Conservation (phyloP, 2,797 vertebrate species). For the Podargus strigoides region DNA sequence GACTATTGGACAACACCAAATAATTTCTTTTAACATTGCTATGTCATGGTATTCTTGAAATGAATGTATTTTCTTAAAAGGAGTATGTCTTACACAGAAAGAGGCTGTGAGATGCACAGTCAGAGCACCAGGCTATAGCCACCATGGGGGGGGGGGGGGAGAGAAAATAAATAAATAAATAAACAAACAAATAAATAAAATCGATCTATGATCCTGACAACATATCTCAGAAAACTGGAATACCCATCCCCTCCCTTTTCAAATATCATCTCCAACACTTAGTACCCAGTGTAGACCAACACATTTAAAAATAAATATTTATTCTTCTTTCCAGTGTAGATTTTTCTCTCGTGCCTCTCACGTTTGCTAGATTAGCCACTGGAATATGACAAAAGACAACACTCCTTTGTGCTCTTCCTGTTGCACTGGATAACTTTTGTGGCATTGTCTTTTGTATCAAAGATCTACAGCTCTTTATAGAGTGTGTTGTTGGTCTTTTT, state of each 20-base stretch:
- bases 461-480: neutral
- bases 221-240: neutral
- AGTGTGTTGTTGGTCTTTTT: neutral
- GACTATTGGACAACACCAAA: neutral
- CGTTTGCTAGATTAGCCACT: neutral
- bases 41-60: neutral
- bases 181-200: neutral
- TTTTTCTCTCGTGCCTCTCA: neutral
- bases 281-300: neutral
- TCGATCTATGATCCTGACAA: neutral
- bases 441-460: neutral
- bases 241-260: no score
- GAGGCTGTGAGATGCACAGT: neutral
- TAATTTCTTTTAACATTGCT: neutral
- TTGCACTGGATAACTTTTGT: neutral
- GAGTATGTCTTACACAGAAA: neutral
- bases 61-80: neutral
- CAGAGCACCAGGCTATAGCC: neutral
- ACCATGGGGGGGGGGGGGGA: no score
- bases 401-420: no score
- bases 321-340: neutral
- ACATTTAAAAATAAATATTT: neutral
- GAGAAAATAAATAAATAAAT: no score
- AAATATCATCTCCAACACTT: neutral
- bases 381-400: neutral